A percentile compares a stretch with the other conserved stretches of the same genome.
phyloP scores from a whole-genome alignment of 35 echinoderm and acorn worm species.

The Amphiura filiformis region DNA sequence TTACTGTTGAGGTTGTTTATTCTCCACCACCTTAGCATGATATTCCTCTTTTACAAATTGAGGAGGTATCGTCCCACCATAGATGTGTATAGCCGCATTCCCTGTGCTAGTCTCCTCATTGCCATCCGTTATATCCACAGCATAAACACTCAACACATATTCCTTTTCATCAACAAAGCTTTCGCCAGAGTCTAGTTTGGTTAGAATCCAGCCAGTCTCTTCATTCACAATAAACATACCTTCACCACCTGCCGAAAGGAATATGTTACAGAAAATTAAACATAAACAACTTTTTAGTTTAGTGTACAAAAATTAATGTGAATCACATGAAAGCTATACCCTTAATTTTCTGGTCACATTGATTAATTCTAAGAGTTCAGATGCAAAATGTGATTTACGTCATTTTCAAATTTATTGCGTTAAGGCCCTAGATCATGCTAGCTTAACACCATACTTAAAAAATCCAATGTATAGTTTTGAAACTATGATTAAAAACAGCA shows the following conservation, averaged over 20 bases:
- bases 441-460: no score
- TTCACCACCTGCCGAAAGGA: slow-evolving; percentile 28
- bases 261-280: slow-evolving; percentile 3
- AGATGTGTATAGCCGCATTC: slow-evolving; percentile 20
- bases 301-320: no score
- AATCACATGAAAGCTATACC: no score
- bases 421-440: no score
- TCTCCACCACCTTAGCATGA: slow-evolving; percentile 31
- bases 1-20: slow-evolving; percentile 15
- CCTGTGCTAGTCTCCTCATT: background rate
- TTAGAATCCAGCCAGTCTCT: slow-evolving; percentile 52
- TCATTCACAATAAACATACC: slow-evolving; percentile 60
- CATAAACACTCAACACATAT: slow-evolving; percentile 80
- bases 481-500: no score
- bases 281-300: no score
- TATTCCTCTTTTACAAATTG: slow-evolving; percentile 68
- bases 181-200: background rate
- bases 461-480: no score
- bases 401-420: no score
- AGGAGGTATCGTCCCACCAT: slow-evolving; percentile 49
- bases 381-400: no score
- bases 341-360: no score
- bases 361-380: no score
- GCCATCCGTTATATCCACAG: slow-evolving; percentile 13
- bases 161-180: slow-evolving; percentile 10